Evolutionary conservation across 2,113 vertebrate genomes (phyloP), one percentile per base, ranked within the genome.

Genomic region (Colaptes auratus): DNA sequence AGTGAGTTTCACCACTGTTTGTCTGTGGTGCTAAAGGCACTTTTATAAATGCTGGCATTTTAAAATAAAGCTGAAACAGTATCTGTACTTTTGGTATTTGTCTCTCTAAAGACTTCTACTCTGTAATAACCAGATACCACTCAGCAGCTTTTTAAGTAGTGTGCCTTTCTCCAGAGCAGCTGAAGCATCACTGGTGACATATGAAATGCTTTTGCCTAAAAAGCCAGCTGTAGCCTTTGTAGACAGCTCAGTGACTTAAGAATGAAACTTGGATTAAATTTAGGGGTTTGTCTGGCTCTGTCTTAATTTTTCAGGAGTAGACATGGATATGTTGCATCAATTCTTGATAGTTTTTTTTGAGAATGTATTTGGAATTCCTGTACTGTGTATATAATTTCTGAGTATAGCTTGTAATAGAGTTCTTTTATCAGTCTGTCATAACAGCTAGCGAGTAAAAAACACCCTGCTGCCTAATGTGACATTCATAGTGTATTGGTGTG

Each of bases 321-420:
- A 21, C 3, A 3, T 0, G 0, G 27, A 33, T 53, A 9, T 39
- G 17, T 44, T 63, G 4, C 15, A 7, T 81, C 23, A 71, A 4
- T 79, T 78, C 39, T 67, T 65, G 35, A 10, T 59, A n/a, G 1
- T 15, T 10, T 27, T 48, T 72, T 94, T 56, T 53, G 21, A 44
- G 90, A 58, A 25, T 10, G 7, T 66, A 6, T 88, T 46, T 82
- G 64, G 17, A 82, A 75, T 92, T 88, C n/a, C 27, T 74, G 19
- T 71, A 15, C 56, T 81, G 16, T 23, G 25, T 4, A 19, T 61
- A 3, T 69, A 39, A 76, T 64, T 76, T 21, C 58, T 83, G 53
- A 61, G 7, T 42, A 23, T 25, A 64, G 25, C 17, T 88, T 69
- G 48, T 84, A 39, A 30, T 71, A 44, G 17, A 17, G 48, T 88